Conservation (phyloP, 2,113 vertebrate species). For the Phyllopteryx taeniolatus region DNA sequence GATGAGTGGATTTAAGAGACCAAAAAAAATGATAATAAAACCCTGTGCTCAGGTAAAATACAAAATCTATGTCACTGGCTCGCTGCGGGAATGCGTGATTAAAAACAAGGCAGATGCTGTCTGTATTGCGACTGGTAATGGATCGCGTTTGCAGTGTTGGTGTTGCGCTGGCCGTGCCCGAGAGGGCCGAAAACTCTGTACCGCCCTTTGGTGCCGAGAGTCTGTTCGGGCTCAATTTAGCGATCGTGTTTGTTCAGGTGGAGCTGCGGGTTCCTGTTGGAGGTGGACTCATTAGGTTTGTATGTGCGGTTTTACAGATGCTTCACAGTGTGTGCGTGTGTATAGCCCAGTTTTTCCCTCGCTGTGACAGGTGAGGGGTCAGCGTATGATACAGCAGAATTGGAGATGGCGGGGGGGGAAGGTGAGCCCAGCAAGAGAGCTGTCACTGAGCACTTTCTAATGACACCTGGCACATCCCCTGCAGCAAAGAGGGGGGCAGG, state of each 20-base stretch:
- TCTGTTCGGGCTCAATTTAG: conserved; percentile 5
- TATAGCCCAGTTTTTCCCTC: conserved; percentile 13
- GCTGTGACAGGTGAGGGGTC: conserved; percentile 46
- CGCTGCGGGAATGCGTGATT: conserved; percentile 22
- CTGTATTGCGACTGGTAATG: conserved; percentile 29
- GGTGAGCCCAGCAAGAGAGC: conserved; percentile 26
- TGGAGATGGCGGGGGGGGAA: neutral
- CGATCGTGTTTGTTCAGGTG: conserved; percentile 21
- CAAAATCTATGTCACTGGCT: conserved; percentile 21
- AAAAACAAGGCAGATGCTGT: conserved; percentile 12
- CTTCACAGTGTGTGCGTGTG: neutral
- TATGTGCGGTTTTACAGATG: conserved; percentile 4
- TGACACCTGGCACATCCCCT: conserved; percentile 56
- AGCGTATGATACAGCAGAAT: conserved; percentile 19
- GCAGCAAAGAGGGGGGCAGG: conserved; percentile 9
- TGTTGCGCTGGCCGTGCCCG: conserved; percentile 27
- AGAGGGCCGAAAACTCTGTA: conserved; percentile 27
- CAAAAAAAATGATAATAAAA: conserved; percentile 16
- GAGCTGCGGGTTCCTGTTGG: conserved; percentile 19
- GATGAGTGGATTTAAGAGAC: conserved; percentile 22
- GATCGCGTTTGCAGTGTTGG: conserved; percentile 22
- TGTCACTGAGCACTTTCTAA: conserved; percentile 35
- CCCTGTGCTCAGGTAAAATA: conserved; percentile 20
- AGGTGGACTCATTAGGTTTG: conserved; percentile 20
- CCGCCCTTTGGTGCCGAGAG: conserved; percentile 5